Evolutionary conservation across 1,140 invertebrate species (phyloP), one percentile per base, ranked within the genome.

Genomic region (Pristionchus pacificus): DNA sequence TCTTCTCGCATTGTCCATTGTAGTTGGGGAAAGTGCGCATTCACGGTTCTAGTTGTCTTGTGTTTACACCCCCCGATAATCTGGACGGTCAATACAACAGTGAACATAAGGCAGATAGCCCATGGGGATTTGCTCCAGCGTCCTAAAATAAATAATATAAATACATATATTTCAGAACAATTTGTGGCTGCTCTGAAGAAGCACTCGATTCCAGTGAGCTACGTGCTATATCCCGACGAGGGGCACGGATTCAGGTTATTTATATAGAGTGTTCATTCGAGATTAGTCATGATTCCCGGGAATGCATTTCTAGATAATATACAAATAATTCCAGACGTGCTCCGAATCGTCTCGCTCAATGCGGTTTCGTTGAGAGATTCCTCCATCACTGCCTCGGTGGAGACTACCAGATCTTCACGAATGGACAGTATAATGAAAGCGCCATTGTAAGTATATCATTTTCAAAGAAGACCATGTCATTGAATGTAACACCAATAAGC

Each of bases 161-260:
- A n/a, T 0, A 28, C 19, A 70, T 29, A 70, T 2, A 1, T 61
- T 76, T 78, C 59, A 78, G 80, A 82, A 60, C 80, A 83, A 74
- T 82, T 82, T 60, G 80, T 82, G 15, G 71, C 58, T 24, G 82
- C 73, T 14, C 70, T 83, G 10, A 77, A 83, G 60, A 78, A 78
- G 49, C 72, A 77, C 1, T 57, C 62, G 32, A 77, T 77, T 31
- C 76, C 76, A 10, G 74, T 77, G n/a, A 77, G 75, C 24, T 77
- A 77, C 31, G 57, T 77, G 1, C 32, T 77, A 38, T 77, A 68
- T 32, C 74, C 74, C 13, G 71, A 77, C 32, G 76, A 77, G 57
- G 76, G 76, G 10, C 76, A 77, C 66, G 76, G 75, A 61, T 57
- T 77, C 66, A 60, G 61, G 38, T 49, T 49, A 49, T 49, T 6